Conservation (phyloP, 2,113 vertebrate species). For the Verasper variegatus region DNA sequence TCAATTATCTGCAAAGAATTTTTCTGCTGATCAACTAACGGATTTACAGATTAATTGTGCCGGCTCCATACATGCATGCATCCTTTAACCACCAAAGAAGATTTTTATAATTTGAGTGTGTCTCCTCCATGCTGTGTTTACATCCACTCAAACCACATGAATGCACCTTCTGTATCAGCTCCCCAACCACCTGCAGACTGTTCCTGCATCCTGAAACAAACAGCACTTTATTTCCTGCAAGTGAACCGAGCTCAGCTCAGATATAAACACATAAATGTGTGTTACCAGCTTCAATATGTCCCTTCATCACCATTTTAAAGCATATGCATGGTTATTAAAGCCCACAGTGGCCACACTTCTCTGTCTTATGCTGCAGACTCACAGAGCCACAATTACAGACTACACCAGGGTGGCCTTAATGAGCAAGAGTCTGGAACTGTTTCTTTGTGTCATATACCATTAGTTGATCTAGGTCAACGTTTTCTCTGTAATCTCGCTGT, state of each 20-base stretch:
- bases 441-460: conserved; percentile 72
- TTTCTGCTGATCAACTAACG: background rate
- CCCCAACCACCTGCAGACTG: conserved; percentile 70
- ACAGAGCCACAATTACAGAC: conserved; percentile 21
- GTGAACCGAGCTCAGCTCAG: conserved; percentile 9
- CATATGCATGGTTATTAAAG: background rate
- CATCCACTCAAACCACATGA: conserved; percentile 51
- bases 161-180: conserved; percentile 71
- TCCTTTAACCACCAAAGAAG: background rate
- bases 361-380: conserved; percentile 2
- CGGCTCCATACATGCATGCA: background rate
- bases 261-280: background rate
- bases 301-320: background rate
- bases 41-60: background rate
- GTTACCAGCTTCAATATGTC: background rate
- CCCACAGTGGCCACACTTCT: conserved; percentile 7
- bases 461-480: conserved; percentile 76
- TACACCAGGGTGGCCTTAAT: conserved; percentile 58
- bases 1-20: background rate
- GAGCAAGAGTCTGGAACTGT: conserved; percentile 70
- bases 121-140: background rate
- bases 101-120: background rate
- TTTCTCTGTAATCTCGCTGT: conserved; percentile 67
- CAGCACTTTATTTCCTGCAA: conserved; percentile 51
- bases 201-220: conserved; percentile 60